Evolutionary conservation across 1,140 invertebrate species (phyloP).

Genomic region (Euwallacea similis): DNA sequence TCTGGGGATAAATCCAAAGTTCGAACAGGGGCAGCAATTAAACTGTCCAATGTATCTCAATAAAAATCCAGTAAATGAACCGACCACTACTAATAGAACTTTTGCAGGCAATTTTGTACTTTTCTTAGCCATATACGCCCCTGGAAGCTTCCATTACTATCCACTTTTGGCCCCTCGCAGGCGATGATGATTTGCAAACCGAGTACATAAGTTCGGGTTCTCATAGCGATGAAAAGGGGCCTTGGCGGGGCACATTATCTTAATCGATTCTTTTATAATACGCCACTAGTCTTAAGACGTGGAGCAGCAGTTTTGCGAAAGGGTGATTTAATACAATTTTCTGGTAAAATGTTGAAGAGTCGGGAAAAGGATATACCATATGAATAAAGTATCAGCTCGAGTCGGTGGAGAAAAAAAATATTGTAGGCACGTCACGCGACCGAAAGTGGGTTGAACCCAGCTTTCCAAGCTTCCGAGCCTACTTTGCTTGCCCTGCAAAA

Average conservation of each 20-base stretch:
- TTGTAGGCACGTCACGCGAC: too few species aligned
- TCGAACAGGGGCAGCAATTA: slow-evolving; percentile 15
- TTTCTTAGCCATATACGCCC: too few species aligned
- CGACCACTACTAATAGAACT: too few species aligned
- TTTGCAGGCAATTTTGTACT: too few species aligned
- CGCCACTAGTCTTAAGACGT: neutral
- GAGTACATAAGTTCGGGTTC: slow-evolving; percentile 29
- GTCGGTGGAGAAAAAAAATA: too few species aligned
- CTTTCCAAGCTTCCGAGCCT: too few species aligned
- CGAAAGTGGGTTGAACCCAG: too few species aligned
- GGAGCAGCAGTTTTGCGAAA: too few species aligned
- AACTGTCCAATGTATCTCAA: slow-evolving; percentile 32
- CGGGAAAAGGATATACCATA: too few species aligned
- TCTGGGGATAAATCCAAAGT: slow-evolving; percentile 19
- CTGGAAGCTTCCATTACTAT: slow-evolving; percentile 5
- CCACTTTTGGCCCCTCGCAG: neutral
- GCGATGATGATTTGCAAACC: slow-evolving; percentile 28
- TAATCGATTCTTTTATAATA: slow-evolving; percentile 41
- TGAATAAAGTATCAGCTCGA: neutral
- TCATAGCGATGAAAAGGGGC: slow-evolving; percentile 16
- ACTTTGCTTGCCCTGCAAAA: too few species aligned
- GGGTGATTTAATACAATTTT: too few species aligned
- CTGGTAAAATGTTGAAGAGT: too few species aligned
- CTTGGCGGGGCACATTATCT: slow-evolving; percentile 45
- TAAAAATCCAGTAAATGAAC: slow-evolving; percentile 4